These are phyloP conservation scores for Lypha dubia DNA, from an alignment of 2,888 invertebrate genomes.

Conservation along the genomic window DNA sequence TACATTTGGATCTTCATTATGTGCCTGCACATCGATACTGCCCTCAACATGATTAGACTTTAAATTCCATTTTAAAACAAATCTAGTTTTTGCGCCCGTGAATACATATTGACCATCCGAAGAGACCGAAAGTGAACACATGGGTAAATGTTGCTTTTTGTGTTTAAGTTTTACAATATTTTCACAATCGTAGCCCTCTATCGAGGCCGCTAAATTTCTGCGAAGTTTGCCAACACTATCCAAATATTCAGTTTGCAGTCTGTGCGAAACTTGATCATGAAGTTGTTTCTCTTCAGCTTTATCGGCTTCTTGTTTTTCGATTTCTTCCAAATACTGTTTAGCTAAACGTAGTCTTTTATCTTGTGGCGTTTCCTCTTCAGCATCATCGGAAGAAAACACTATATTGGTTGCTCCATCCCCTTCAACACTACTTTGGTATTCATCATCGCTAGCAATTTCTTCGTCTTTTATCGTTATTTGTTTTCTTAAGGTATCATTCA, in stretches of 20 bases:
- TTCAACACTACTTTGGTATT: constrained; percentile 85
- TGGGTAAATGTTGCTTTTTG: constrained; percentile 90
- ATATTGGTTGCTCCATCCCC: constrained; percentile 74
- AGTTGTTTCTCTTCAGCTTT: constrained; percentile 87
- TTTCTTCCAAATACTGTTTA: constrained; percentile 94
- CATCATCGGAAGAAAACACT: constrained; percentile 78
- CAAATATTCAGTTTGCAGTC: constrained; percentile 92
- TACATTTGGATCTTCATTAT: constrained; percentile 81
- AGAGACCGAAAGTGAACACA: constrained; percentile 92
- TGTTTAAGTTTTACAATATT: constrained; percentile 86
- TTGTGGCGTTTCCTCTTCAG: constrained; percentile 90
- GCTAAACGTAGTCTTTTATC: constrained; percentile 95
- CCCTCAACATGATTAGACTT: constrained; percentile 86
- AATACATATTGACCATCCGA: constrained; percentile 89
- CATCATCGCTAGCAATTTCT: constrained; percentile 87
- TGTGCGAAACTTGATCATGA: constrained; percentile 86
- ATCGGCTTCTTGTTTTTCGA: constrained; percentile 91
- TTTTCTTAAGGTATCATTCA: constrained; percentile 80
- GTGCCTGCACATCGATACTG: constrained; percentile 82
- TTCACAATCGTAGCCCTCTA: constrained; percentile 83
- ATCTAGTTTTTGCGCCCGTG: constrained; percentile 94
- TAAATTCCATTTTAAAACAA: constrained; percentile 93
- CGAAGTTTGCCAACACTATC: constrained; percentile 93
- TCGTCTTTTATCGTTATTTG: constrained; percentile 83
- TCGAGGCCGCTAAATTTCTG: constrained; percentile 88